These are phyloP conservation scores for Petrocephalus schoutedeni DNA, from an alignment of 2,797 vertebrate species.

Conservation along the genomic window DNA sequence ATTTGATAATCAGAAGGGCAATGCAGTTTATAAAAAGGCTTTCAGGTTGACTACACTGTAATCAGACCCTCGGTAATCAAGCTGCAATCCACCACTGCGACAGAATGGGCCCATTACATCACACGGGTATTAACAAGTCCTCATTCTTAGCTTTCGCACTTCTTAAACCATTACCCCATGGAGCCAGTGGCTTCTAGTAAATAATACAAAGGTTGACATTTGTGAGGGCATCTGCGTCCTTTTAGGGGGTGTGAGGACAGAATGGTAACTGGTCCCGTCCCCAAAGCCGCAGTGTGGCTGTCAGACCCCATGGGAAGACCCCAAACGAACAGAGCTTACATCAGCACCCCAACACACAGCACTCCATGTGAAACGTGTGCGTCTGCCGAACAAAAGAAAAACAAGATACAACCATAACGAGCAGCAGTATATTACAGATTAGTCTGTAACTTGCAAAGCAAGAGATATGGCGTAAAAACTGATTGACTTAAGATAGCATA, in stretches of 20 bases:
- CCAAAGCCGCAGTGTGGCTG: not conserved
- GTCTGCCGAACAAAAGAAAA: not conserved
- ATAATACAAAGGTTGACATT: slow-evolving; percentile 41
- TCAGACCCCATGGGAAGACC: not conserved
- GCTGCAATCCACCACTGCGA: slow-evolving; percentile 24
- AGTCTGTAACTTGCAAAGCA: not conserved
- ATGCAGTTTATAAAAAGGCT: slow-evolving; percentile 45
- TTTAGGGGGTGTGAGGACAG: slow-evolving; percentile 29
- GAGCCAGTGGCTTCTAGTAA: slow-evolving; percentile 35
- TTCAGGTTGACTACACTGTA: slow-evolving; percentile 50
- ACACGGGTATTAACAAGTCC: slow-evolving; percentile 53
- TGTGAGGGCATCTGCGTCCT: slow-evolving; percentile 31
- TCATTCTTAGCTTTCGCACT: slow-evolving; percentile 54
- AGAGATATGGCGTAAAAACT: not conserved
- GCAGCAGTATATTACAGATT: not conserved
- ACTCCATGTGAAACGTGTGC: not conserved
- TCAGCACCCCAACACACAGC: not conserved
- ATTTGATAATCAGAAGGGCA: slow-evolving; percentile 24
- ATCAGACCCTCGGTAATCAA: slow-evolving; percentile 49
- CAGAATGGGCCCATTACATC: slow-evolving; percentile 58
- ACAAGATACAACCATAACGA: not conserved
- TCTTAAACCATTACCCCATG: slow-evolving; percentile 56
- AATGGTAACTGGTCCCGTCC: not conserved
- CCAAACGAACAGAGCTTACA: not conserved
- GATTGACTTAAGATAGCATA: not conserved